phyloP scores from a whole-genome alignment of 2,888 invertebrate species.

The Chymomyza caudatula region DNA sequence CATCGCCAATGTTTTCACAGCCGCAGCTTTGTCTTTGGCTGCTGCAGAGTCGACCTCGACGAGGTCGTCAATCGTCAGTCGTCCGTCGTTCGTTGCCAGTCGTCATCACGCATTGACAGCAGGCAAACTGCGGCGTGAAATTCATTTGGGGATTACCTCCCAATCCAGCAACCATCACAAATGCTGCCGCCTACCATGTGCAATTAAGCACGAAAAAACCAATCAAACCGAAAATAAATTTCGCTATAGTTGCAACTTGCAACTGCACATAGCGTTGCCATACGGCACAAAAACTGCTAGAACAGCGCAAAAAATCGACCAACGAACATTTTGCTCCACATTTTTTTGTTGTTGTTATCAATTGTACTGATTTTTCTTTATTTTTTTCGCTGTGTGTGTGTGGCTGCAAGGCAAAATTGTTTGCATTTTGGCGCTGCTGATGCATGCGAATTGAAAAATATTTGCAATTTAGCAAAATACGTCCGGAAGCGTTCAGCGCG shows the following conservation, averaged over 20 bases:
- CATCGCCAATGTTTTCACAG: not conserved
- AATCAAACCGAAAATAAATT: conserved; percentile 69
- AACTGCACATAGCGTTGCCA: too few species aligned
- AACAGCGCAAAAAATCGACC: conserved; percentile 25
- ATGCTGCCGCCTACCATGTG: conserved; percentile 32
- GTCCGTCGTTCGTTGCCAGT: not conserved
- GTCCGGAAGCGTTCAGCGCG: conserved; percentile 47
- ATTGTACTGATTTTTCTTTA: not conserved
- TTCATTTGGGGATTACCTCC: conserved; percentile 1
- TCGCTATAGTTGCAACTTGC: conserved; percentile 32
- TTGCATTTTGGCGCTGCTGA: conserved; percentile 61
- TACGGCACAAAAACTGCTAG: conserved; percentile 48
- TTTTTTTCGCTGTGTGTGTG: conserved; percentile 28
- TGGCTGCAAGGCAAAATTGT: conserved; percentile 61
- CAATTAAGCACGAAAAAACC: conserved; percentile 62
- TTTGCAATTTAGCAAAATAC: conserved; percentile 72
- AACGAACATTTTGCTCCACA: not conserved
- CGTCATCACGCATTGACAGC: conserved; percentile 9
- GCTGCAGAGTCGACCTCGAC: not conserved
- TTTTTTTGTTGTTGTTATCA: conserved; percentile 17
- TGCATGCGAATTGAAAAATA: conserved; percentile 69
- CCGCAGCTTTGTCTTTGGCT: not conserved
- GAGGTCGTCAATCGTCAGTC: not conserved
- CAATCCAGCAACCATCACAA: not conserved
- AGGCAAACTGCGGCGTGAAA: not conserved